These are phyloP conservation scores for Opisthocomus hoazin DNA, from an alignment of 2,113 vertebrate genomes.

Conservation along the genomic window DNA sequence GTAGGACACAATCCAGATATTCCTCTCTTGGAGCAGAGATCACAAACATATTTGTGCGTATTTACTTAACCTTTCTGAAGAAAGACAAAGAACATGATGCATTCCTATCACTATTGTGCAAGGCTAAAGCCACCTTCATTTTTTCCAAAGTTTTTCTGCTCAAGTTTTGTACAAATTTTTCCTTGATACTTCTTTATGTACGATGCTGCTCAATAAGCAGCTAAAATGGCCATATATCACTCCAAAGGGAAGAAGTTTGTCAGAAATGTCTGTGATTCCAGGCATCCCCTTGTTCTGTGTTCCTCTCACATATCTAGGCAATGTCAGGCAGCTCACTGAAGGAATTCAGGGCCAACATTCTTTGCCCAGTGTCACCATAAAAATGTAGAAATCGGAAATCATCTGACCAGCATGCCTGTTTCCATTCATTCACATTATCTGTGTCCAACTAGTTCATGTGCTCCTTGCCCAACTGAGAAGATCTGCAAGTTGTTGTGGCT, in stretches of 20 bases:
- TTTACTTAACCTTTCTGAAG: neutral
- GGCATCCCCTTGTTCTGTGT: neutral
- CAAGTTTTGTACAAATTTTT: neutral
- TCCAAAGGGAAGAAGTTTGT: neutral
- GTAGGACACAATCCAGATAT: neutral
- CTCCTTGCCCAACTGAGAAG: neutral
- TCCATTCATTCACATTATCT: neutral
- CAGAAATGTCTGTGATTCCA: neutral
- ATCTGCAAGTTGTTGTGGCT: neutral
- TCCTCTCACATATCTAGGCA: neutral
- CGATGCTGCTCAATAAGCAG: neutral
- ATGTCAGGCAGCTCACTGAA: neutral
- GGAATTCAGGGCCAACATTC: neutral
- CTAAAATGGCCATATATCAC: neutral
- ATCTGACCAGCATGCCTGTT: neutral
- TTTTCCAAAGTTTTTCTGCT: neutral
- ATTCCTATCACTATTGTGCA: neutral
- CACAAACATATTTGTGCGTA: neutral
- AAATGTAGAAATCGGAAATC: neutral
- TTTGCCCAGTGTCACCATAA: neutral
- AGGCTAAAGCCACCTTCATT: neutral
- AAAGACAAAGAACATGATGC: neutral
- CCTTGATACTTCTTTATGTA: neutral
- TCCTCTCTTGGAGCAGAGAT: neutral
- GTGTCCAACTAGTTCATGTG: neutral